Evolutionary conservation across 2,888 invertebrate species (phyloP).

Genomic region (Galeruca laticollis): DNA sequence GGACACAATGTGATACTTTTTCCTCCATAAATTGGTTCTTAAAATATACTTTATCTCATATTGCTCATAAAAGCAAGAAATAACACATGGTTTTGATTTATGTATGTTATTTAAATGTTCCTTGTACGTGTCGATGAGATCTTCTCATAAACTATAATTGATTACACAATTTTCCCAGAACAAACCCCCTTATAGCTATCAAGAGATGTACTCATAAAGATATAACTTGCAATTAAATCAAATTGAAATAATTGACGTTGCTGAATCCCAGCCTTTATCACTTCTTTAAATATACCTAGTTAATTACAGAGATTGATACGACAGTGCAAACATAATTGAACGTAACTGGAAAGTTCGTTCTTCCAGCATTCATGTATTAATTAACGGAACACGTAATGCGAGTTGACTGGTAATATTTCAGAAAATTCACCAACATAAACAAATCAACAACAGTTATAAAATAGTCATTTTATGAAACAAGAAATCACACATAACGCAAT

Average conservation of each 20-base stretch:
- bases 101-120: not conserved
- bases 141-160: too few relatives aligned
- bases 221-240: constrained; percentile 26
- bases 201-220: constrained; percentile 3
- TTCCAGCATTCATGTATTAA: not conserved
- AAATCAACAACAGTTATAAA: not conserved
- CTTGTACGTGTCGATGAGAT: not conserved
- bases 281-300: constrained; percentile 15
- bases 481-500: too few relatives aligned
- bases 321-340: constrained; percentile 15
- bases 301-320: constrained; percentile 12
- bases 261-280: constrained; percentile 25
- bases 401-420: not conserved
- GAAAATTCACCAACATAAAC: not conserved
- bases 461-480: too few relatives aligned
- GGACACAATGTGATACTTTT: too few relatives aligned
- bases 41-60: too few relatives aligned
- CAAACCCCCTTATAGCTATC: not conserved
- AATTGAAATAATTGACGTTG: constrained; percentile 30
- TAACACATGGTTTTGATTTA: not conserved
- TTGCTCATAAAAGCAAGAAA: too few relatives aligned
- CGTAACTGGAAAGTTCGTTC: constrained; percentile 9
- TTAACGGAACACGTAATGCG: not conserved
- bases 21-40: too few relatives aligned
- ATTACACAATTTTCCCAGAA: not conserved